Base-by-base conservation (phyloP, 2,113 vertebrate genomes). In the Sinocyclocheilus grahami region DNA sequence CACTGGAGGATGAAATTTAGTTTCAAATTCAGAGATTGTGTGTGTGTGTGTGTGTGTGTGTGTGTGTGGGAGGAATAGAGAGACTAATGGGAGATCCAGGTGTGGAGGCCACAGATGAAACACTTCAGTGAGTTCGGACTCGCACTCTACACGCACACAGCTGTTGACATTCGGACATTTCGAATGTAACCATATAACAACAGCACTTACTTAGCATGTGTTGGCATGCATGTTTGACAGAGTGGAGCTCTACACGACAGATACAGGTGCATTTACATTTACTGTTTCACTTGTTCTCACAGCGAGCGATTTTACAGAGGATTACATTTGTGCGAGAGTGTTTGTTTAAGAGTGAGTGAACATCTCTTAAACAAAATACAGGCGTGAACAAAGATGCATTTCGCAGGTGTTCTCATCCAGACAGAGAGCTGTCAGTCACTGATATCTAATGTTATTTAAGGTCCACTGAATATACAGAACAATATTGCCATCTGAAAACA, bases 51-150 rank as follows among this genome's bases (percentile, higher is more conserved):
- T 55, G n/a, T n/a, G 30, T 33, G 30, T 69, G 65, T 37, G 0
- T 67, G 27, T 55, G 65, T 83, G 81, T 72, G 30, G 65, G 65
- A 33, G 27, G 42, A 71, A 9, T 71, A 71, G 65, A 22, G 27
- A 83, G 82, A 74, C 51, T 83, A 72, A 83, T 83, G 63, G 39
- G 22, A 53, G 42, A 53, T 83, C 30, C 65, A 74, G 67, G 82
- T 58, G 82, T 58, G 67, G 39, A 82, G 60, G 60, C 79, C 60
- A 67, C 37, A 27, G 22, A 67, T 82, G n/a, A 82, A 67, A 82
- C 11, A 46, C 37, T 55, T 72, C 30, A 72, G 18, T 30, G 65
- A 83, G 65, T 71, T 11, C 12, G 18, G 24, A 83, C 65, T 22
- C 7, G 18, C 63, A 20, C 80, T 20, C 58, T 33, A 33, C 60